Conservation (phyloP, 2,113 vertebrate species). For the Bos javanicus region DNA sequence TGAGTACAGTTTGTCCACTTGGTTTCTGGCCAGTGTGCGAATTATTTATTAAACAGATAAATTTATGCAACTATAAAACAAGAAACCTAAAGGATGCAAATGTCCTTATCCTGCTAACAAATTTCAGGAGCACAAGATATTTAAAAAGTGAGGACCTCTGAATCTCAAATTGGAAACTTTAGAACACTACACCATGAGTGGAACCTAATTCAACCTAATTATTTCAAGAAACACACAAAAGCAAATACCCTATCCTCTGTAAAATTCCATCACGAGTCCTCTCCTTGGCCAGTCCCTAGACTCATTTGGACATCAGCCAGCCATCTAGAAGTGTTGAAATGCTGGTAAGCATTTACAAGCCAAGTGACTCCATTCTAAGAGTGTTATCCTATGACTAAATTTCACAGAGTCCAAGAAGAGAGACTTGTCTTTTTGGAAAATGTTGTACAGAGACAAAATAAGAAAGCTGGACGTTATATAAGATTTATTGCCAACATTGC, state of each 20-base stretch:
- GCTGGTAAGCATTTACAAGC: slow-evolving; percentile 58
- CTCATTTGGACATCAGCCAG: slow-evolving; percentile 70
- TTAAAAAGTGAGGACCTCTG: slow-evolving; percentile 35
- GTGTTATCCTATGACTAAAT: slow-evolving; percentile 54
- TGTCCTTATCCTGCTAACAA: slow-evolving; percentile 21
- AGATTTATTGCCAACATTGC: slow-evolving; percentile 14
- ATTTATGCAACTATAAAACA: slow-evolving; percentile 66
- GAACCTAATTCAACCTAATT: slow-evolving; percentile 59
- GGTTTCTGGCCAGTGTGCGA: slow-evolving; percentile 74
- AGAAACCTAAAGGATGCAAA: slow-evolving; percentile 14
- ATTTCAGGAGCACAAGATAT: slow-evolving; percentile 25
- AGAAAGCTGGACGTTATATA: slow-evolving; percentile 21
- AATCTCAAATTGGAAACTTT: slow-evolving; percentile 49
- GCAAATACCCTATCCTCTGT: slow-evolving; percentile 54
- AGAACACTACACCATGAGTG: slow-evolving; percentile 16
- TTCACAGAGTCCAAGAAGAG: slow-evolving; percentile 35
- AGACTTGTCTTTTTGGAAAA: slow-evolving; percentile 20
- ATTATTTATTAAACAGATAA: slow-evolving; percentile 76
- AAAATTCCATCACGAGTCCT: slow-evolving; percentile 64
- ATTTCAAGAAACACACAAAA: slow-evolving; percentile 70
- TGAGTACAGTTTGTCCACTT: slow-evolving; percentile 84
- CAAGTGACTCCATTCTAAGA: slow-evolving; percentile 38
- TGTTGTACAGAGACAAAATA: slow-evolving; percentile 43
- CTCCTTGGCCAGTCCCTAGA: slow-evolving; percentile 55
- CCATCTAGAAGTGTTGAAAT: slow-evolving; percentile 60